These are phyloP conservation scores for Drosophila trapezifrons DNA, from an alignment of 1,140 invertebrate species.

Conservation along the genomic window DNA sequence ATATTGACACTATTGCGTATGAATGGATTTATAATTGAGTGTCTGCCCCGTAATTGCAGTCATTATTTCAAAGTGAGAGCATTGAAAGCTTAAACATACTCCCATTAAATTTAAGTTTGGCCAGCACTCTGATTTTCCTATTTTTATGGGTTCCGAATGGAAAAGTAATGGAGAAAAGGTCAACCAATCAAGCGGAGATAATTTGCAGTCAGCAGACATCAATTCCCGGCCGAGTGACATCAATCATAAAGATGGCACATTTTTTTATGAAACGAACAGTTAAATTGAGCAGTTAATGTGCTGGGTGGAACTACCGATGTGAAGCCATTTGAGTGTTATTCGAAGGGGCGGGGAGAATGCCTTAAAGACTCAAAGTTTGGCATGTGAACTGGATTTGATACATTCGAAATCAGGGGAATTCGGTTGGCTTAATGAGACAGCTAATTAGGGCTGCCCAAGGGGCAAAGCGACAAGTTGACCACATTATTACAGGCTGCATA, in stretches of 20 bases:
- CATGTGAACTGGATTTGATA: constrained; percentile 6
- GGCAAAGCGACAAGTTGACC: not conserved
- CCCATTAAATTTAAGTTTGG: constrained; percentile 23
- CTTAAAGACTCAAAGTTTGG: constrained; percentile 4
- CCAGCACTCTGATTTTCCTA: not conserved
- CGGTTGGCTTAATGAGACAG: constrained; percentile 30
- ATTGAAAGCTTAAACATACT: constrained; percentile 23
- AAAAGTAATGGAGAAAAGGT: constrained; percentile 8
- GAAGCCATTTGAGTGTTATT: constrained; percentile 5
- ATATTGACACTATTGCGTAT: constrained; percentile 52
- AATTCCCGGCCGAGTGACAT: constrained; percentile 16
- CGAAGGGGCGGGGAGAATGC: not conserved
- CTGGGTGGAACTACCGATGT: not conserved
- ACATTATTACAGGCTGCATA: not conserved
- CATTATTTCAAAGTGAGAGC: constrained; percentile 24
- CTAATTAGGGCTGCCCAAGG: constrained; percentile 24
- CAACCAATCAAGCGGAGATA: constrained; percentile 29
- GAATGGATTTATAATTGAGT: constrained; percentile 47
- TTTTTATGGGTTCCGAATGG: not conserved
- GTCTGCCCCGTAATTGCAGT: constrained; percentile 36
- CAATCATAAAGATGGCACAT: constrained; percentile 35
- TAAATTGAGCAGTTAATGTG: constrained; percentile 41
- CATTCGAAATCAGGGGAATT: not conserved
- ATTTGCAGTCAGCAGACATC: constrained; percentile 35
- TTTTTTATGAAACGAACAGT: constrained; percentile 27